A percentile compares a stretch with the other conserved stretches of the same genome.
These are phyloP conservation scores for Potamilus streckersoni DNA, from an alignment of 1,140 invertebrate genomes.

Conservation along the genomic window DNA sequence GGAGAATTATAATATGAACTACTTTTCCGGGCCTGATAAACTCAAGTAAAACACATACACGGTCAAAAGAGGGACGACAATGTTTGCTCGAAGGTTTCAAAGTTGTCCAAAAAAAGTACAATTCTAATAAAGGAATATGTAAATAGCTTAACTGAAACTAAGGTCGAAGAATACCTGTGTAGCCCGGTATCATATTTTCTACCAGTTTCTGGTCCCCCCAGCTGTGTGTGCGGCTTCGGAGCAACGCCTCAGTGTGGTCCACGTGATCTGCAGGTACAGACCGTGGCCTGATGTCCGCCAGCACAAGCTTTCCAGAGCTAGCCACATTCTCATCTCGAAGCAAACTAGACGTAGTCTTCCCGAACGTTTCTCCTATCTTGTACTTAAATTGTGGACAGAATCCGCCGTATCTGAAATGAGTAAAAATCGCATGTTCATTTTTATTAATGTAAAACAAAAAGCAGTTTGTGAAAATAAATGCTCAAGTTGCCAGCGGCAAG, in stretches of 20 bases:
- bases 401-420: constrained; percentile 52
- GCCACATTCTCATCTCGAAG: constrained; percentile 44
- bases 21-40: too few relatives aligned
- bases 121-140: too few relatives aligned
- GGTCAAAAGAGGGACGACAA: too few relatives aligned
- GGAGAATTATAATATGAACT: too few relatives aligned
- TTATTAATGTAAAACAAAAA: not conserved
- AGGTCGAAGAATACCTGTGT: constrained; percentile 45
- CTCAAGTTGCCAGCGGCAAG: too few relatives aligned
- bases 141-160: too few relatives aligned
- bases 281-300: constrained; percentile 42
- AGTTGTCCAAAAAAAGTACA: too few relatives aligned
- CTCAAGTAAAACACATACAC: too few relatives aligned
- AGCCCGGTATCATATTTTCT: constrained; percentile 58
- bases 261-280: constrained; percentile 10
- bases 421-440: not conserved
- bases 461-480: not conserved
- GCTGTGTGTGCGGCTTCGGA: constrained; percentile 43
- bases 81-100: too few relatives aligned
- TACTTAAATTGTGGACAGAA: constrained; percentile 62
- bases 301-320: constrained; percentile 50
- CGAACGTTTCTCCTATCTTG: constrained; percentile 56
- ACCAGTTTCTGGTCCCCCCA: constrained; percentile 57
- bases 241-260: constrained; percentile 26
- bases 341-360: constrained; percentile 52